Conservation (phyloP, 2,797 vertebrate genomes). For the Karalla daura region DNA sequence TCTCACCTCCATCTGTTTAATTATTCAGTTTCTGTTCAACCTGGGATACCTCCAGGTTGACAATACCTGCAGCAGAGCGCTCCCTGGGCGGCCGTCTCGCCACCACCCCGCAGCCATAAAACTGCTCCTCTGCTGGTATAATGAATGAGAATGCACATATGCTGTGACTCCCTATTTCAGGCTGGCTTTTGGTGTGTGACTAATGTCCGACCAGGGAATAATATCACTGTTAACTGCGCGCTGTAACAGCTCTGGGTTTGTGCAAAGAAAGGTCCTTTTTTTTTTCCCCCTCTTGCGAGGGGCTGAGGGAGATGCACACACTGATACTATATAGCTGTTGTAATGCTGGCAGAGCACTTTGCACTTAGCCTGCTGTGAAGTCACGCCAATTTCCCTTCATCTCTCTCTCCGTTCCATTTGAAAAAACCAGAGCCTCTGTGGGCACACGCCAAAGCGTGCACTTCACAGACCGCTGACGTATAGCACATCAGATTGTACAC, state of each 20-base stretch:
- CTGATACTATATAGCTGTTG: slow-evolving; percentile 38
- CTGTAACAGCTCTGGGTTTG: slow-evolving; percentile 55
- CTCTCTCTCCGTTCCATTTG: slow-evolving; percentile 7
- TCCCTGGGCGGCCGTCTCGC: slow-evolving; percentile 59
- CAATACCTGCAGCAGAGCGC: slow-evolving; percentile 57
- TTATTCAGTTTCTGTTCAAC: slow-evolving; percentile 73
- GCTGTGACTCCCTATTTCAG: slow-evolving; percentile 34
- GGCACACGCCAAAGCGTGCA: slow-evolving; percentile 17
- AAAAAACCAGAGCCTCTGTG: slow-evolving; percentile 28
- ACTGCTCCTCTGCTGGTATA: slow-evolving; percentile 41
- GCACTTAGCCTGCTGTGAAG: slow-evolving; percentile 52
- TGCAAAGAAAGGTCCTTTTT: slow-evolving; percentile 27
- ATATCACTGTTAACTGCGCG: slow-evolving; percentile 67
- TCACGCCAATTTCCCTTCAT: slow-evolving; percentile 45
- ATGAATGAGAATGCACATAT: slow-evolving; percentile 58
- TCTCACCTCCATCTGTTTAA: slow-evolving; percentile 76
- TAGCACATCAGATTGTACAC: slow-evolving; percentile 29
- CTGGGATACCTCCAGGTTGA: slow-evolving; percentile 55
- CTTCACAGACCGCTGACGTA: slow-evolving; percentile 7
- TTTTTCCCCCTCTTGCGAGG: not conserved
- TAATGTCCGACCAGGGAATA: slow-evolving; percentile 66
- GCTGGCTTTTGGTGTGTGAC: slow-evolving; percentile 51
- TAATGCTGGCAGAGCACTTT: slow-evolving; percentile 53
- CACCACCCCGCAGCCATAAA: slow-evolving; percentile 55
- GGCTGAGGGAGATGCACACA: slow-evolving; percentile 26